phyloP scores from a whole-genome alignment of 2,888 invertebrate genomes.

The Sinopyrophorus schimmeli region DNA sequence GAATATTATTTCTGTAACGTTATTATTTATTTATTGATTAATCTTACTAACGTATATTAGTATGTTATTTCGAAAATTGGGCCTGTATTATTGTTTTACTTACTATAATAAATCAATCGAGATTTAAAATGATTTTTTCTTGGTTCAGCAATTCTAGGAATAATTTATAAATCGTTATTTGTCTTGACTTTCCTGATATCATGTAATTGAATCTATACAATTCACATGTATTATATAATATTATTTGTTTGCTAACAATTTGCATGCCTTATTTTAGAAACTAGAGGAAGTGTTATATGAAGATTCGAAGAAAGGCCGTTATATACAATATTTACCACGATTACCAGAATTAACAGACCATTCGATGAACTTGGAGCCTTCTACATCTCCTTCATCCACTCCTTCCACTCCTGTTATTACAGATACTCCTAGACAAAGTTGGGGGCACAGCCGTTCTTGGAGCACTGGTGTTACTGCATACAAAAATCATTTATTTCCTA shows the following conservation, averaged over 20 bases:
- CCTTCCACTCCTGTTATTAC: conserved; percentile 52
- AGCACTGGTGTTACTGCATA: conserved; percentile 46
- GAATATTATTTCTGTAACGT: no score
- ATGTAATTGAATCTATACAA: no score
- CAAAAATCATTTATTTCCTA: conserved; percentile 18
- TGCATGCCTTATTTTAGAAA: conserved; percentile 57
- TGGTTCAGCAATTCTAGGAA: no score
- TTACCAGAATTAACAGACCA: conserved; percentile 38
- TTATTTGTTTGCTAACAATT: conserved; percentile 25
- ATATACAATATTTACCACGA: conserved; percentile 42
- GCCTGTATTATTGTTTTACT: no score
- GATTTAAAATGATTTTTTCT: no score
- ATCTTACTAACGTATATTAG: no score
- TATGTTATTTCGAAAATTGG: no score
- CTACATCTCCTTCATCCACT: conserved; percentile 40
- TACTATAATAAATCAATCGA: no score
- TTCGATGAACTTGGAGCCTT: conserved; percentile 33
- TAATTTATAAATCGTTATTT: no score
- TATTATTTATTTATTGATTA: no score
- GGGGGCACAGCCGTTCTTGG: conserved; percentile 53
- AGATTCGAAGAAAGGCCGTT: conserved; percentile 46
- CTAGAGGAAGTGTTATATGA: conserved; percentile 58
- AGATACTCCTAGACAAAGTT: conserved; percentile 41
- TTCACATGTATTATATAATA: no score
- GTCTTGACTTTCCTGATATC: no score